phyloP scores from a whole-genome alignment of 2,797 vertebrate species.

The Botia almorhae region DNA sequence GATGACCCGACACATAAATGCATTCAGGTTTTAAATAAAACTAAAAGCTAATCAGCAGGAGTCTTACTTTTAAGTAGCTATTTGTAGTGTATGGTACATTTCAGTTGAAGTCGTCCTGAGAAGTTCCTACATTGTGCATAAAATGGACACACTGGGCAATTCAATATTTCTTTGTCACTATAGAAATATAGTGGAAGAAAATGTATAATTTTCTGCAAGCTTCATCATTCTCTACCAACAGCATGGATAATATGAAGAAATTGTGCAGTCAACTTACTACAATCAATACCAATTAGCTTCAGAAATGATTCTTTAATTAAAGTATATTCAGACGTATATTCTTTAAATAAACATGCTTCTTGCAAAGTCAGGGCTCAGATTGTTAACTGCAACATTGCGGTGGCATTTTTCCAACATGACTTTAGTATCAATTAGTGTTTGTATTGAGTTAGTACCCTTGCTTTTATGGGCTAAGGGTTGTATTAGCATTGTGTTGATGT shows the following conservation, averaged over 20 bases:
- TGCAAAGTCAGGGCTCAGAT: neutral
- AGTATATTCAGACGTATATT: too few relatives aligned
- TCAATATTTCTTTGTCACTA: too few relatives aligned
- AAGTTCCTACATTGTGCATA: neutral
- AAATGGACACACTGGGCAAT: too few relatives aligned
- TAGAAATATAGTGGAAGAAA: neutral
- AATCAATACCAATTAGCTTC: neutral
- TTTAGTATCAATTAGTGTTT: conserved; percentile 35
- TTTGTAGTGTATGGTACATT: neutral
- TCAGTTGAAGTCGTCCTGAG: neutral
- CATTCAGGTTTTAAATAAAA: neutral
- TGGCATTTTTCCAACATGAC: neutral
- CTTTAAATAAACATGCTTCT: neutral
- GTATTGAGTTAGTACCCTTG: neutral
- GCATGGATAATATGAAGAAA: neutral
- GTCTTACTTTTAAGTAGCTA: neutral
- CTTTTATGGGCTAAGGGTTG: conserved; percentile 4
- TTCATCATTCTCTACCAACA: neutral
- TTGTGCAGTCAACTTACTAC: neutral
- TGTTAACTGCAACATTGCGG: neutral
- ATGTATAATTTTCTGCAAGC: neutral
- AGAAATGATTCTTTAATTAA: neutral
- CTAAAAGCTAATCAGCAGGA: neutral
- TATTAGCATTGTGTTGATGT: conserved; percentile 25
- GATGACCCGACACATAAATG: neutral